Base-by-base conservation (phyloP, 2,113 vertebrate genomes). In the Thinocorus orbignyianus region DNA sequence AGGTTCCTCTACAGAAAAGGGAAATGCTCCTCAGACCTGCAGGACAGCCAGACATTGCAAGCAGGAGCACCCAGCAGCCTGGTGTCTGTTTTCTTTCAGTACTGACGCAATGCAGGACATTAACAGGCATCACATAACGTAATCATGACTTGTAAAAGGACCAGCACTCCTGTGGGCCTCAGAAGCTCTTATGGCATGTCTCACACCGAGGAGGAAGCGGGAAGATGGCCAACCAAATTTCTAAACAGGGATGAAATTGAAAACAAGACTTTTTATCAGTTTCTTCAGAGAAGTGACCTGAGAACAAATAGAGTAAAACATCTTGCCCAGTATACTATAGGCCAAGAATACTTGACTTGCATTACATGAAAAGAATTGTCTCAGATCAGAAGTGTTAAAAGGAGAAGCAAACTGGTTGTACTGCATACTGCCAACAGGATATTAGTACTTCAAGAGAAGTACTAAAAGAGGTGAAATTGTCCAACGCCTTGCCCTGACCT, bases 81-180 rank as follows among this genome's bases (percentile, higher is more conserved):
- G 28, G 8, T 9, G 18, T 7, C 68, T 72, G 8, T 55, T 52
- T 89, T 79, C 86, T 61, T 41, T 19, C 58, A 72, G 13, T 19
- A n/a, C n/a, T 61, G 41, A 49, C 30, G 25, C 13, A 61, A 52
- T 11, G 24, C 16, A 79, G 71, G 65, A 55, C 22, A 16, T 3
- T 3, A 79, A 41, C 0, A 0, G 0, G 0, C 26, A 33, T 22
- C 51, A 66, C n/a, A 37, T 19, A 72, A 76, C 0, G 0, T 24
- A 55, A 71, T 10, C 17, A 17, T 4, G 11, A 65, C 18, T 31
- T 24, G 5, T 37, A 57, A 51, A 30, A 78, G 42, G 12, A 33
- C 6, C 60, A 33, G 48, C 16, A 19, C 4, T 51, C 42, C 69
- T 16, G n/a, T 9, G 52, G 33, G 30, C 22, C 18, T 81, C 11